Conservation (phyloP, 2,113 vertebrate genomes). For the Albula glossodonta region DNA sequence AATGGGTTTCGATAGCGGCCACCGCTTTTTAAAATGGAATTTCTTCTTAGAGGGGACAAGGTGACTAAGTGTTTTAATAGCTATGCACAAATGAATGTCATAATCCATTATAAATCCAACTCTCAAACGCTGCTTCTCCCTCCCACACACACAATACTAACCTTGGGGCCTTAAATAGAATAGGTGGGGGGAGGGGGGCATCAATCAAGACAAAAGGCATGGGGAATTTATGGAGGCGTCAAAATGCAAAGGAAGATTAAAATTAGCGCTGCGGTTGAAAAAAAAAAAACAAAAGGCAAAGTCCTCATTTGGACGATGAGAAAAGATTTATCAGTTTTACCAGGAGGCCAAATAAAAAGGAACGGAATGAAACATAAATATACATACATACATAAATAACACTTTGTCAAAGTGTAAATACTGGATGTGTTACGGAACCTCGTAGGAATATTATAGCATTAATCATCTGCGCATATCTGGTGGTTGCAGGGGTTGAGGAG, state of each 20-base stretch:
- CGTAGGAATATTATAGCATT: neutral
- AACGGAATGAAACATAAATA: neutral
- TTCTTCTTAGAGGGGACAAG: constrained; percentile 3
- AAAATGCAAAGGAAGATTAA: neutral
- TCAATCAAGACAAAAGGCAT: neutral
- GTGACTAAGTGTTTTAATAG: constrained; percentile 9
- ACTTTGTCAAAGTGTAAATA: neutral
- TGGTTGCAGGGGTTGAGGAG: neutral
- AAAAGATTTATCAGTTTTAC: neutral
- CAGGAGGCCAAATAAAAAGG: neutral
- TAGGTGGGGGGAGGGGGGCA: neutral
- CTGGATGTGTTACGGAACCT: neutral
- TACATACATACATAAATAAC: neutral
- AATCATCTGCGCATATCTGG: neutral
- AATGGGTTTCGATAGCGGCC: neutral
- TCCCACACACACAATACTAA: neutral
- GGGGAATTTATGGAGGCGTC: neutral
- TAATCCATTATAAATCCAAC: neutral
- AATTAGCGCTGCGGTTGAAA: neutral
- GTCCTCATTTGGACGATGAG: neutral
- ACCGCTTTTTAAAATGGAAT: neutral
- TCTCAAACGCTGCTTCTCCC: neutral
- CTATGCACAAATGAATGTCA: neutral
- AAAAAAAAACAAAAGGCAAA: neutral
- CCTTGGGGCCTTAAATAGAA: neutral